Conservation (phyloP, 2,797 vertebrate species). For the Borostomias antarcticus region DNA sequence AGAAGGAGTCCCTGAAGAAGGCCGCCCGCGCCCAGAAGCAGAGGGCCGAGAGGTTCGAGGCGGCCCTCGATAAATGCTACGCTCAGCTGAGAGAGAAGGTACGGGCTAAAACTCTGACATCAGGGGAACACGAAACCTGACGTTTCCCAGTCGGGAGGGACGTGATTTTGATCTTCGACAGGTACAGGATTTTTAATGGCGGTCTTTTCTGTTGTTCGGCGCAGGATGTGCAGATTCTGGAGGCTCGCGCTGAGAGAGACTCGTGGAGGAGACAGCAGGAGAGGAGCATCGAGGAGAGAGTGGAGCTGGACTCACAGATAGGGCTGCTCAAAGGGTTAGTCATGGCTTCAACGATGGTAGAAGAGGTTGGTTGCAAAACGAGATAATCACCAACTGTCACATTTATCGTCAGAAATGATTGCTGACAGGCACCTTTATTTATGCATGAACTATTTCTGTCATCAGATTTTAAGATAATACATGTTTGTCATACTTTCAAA, state of each 20-base stretch:
- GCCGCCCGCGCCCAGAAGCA: conserved; percentile 78
- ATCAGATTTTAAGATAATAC: too few relatives aligned
- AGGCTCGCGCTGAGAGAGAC: conserved; percentile 70
- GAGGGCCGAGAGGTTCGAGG: conserved; percentile 77
- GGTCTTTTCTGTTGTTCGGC: background rate
- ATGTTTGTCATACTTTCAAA: too few relatives aligned
- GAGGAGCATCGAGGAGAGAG: conserved; percentile 73
- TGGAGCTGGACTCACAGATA: conserved; percentile 69
- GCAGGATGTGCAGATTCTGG: conserved; percentile 81
- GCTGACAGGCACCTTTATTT: too few relatives aligned
- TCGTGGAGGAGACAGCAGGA: conserved; percentile 76
- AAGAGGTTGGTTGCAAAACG: too few relatives aligned
- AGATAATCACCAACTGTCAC: too few relatives aligned
- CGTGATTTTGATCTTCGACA: background rate
- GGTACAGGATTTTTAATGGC: background rate
- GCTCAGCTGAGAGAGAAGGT: conserved; percentile 81
- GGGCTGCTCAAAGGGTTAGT: conserved; percentile 79
- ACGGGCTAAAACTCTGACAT: conserved; percentile 13
- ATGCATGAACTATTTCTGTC: too few relatives aligned
- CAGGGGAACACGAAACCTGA: conserved; percentile 1
- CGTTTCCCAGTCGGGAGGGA: background rate
- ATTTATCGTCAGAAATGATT: too few relatives aligned
- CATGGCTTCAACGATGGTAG: background rate
- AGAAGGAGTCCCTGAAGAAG: conserved; percentile 80
- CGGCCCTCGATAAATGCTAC: conserved; percentile 74